A percentile compares a stretch with the other conserved stretches of the same genome.
Evolutionary conservation across 2,113 vertebrate genomes (phyloP).

Genomic region (Hipposideros armiger): DNA sequence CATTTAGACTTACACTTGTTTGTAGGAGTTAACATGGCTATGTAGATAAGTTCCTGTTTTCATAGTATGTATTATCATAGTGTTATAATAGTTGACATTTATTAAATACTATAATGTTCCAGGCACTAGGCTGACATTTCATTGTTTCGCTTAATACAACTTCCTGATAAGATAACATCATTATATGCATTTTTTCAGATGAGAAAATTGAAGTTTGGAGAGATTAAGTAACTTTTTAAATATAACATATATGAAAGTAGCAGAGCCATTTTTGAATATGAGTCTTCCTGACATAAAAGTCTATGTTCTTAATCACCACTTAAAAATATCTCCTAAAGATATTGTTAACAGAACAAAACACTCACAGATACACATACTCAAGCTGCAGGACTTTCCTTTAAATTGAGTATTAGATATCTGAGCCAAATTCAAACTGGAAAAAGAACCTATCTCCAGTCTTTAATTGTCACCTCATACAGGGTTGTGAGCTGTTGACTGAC

Average conservation of each 20-base stretch:
- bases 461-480: neutral
- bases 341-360: neutral
- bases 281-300: neutral
- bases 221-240: neutral
- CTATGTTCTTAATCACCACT: neutral
- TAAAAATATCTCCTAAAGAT: neutral
- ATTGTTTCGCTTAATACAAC: neutral
- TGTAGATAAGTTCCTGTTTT: neutral
- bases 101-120: neutral
- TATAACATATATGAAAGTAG: neutral
- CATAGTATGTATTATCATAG: neutral
- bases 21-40: neutral
- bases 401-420: neutral
- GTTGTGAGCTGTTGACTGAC: neutral
- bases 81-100: neutral
- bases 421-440: neutral
- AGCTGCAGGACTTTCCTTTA: neutral
- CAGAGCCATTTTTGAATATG: neutral
- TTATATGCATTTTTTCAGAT: neutral
- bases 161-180: neutral
- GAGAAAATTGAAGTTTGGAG: neutral
- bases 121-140: neutral
- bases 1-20: constrained; percentile 15
- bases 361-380: neutral
- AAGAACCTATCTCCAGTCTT: neutral